A percentile compares a stretch with the other conserved stretches of the same genome.
phyloP scores from a whole-genome alignment of 2,888 invertebrate species.

The Eugnorisma glareosa region DNA sequence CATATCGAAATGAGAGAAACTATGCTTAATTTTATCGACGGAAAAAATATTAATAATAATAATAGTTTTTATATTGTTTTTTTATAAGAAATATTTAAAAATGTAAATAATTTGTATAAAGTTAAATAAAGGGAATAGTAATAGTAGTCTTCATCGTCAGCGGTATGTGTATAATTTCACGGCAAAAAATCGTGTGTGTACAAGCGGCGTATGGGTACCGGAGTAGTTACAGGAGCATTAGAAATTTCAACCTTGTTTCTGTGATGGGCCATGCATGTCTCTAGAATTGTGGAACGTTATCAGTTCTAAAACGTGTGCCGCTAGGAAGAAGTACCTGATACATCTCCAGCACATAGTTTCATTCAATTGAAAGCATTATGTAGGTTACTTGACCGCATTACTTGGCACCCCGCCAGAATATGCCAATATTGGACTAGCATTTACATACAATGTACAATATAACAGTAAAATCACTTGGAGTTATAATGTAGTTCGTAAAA shows the following conservation, averaged over 20 bases:
- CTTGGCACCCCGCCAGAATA: conserved; percentile 44
- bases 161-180: background rate
- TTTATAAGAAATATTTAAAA: no score
- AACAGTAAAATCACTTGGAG: conserved; percentile 23
- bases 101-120: no score
- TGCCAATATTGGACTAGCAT: conserved; percentile 34
- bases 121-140: no score
- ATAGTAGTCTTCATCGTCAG: no score
- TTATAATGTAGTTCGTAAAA: background rate
- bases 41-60: no score
- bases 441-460: conserved; percentile 44
- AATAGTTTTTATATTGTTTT: no score
- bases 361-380: conserved; percentile 32
- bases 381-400: conserved; percentile 49
- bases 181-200: background rate
- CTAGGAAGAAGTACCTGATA: conserved; percentile 22
- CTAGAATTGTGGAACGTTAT: background rate
- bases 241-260: background rate
- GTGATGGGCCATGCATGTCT: background rate
- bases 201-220: background rate
- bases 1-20: no score
- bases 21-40: no score
- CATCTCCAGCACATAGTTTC: conserved; percentile 18
- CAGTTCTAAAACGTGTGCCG: background rate
- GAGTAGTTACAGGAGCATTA: background rate